phyloP scores from a whole-genome alignment of 2,113 vertebrate species.

The Haliaeetus leucogaster region DNA sequence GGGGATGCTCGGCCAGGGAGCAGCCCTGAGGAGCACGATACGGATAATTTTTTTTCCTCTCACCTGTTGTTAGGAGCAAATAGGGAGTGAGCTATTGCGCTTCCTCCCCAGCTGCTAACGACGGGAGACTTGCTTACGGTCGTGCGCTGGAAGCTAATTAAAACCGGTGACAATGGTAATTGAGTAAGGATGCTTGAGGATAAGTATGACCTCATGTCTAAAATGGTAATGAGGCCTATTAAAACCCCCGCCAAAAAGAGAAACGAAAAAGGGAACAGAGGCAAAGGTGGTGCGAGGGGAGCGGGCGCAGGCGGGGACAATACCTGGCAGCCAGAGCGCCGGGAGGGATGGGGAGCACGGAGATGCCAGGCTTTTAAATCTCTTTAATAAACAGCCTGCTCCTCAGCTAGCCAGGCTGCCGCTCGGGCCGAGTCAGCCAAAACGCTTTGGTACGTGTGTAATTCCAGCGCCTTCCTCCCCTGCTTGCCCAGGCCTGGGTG shows the following conservation, averaged over 20 bases:
- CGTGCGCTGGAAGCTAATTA: constrained; percentile 56
- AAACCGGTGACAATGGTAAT: constrained; percentile 47
- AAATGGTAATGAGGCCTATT: constrained; percentile 63
- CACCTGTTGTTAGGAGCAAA: background rate
- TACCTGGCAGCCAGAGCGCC: background rate
- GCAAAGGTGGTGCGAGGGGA: background rate
- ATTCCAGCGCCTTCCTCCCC: background rate
- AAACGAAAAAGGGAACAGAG: background rate
- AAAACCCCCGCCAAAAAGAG: constrained; percentile 18
- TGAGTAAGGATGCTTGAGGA: constrained; percentile 55
- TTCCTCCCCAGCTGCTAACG: background rate
- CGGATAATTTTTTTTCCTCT: background rate
- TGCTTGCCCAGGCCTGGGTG: background rate
- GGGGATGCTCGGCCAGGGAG: background rate
- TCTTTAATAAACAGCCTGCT: background rate
- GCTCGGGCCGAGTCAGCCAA: background rate
- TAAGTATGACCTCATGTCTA: constrained; percentile 67
- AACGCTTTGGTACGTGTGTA: background rate
- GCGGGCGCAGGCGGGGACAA: background rate
- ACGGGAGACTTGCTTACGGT: background rate
- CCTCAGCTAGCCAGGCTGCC: background rate
- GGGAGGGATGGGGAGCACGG: background rate
- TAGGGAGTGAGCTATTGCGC: background rate
- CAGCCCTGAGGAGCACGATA: rapidly evolving
- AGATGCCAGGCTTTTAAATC: background rate